A percentile compares a stretch with the other conserved stretches of the same genome.
phyloP scores from a whole-genome alignment of 1,140 invertebrate genomes.

The Coptotermes formosanus region DNA sequence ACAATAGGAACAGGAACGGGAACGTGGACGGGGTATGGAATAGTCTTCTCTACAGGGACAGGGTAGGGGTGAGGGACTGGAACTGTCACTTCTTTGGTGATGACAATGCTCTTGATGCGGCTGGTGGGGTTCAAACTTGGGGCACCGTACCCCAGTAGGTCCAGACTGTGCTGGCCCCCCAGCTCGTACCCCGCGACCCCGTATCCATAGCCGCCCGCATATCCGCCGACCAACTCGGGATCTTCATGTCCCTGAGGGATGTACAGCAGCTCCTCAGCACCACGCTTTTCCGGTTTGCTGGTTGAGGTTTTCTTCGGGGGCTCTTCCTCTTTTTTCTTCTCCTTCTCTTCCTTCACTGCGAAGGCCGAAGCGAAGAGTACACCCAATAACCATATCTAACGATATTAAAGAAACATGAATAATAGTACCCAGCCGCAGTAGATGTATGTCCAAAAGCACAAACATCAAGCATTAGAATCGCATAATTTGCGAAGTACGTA shows the following conservation, averaged over 20 bases:
- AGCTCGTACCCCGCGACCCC: neutral
- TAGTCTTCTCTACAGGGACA: conserved; percentile 25
- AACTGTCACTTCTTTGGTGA: conserved; percentile 61
- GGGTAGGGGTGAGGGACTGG: conserved; percentile 56
- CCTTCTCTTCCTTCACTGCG: neutral
- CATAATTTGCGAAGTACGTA: too few relatives aligned
- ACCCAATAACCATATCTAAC: neutral
- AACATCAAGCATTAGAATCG: too few relatives aligned
- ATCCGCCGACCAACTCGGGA: neutral
- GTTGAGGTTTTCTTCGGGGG: neutral
- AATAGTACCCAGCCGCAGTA: too few relatives aligned
- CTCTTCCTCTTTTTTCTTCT: neutral
- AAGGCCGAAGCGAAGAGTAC: neutral
- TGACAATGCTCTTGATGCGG: conserved; percentile 47
- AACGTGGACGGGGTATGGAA: conserved; percentile 29
- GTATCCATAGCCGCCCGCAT: neutral
- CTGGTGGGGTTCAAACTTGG: neutral
- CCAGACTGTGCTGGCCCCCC: neutral
- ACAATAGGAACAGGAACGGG: conserved; percentile 24
- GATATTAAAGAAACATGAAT: too few relatives aligned
- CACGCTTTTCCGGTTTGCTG: neutral
- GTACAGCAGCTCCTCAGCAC: neutral
- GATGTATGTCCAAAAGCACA: too few relatives aligned
- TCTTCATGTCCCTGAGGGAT: neutral
- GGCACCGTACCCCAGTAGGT: neutral